phyloP scores from a whole-genome alignment of 2,797 vertebrate genomes.

The Pseudotriccus pelzelni region DNA sequence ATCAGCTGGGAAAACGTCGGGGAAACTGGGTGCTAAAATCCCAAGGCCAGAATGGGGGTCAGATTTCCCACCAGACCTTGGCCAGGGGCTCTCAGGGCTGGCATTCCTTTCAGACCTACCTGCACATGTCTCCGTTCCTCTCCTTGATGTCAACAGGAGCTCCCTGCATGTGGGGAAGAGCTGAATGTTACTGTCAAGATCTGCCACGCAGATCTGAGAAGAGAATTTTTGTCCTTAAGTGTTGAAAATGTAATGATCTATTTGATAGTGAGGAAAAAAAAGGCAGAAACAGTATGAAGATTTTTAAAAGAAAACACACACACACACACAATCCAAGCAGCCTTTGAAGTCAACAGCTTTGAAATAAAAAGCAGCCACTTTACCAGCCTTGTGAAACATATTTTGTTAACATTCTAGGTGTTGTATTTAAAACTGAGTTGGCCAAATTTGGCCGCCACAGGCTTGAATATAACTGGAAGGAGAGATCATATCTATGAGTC shows the following conservation, averaged over 20 bases:
- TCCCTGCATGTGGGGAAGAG: constrained; percentile 64
- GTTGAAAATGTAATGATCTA: constrained; percentile 74
- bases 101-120: not conserved
- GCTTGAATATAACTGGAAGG: not conserved
- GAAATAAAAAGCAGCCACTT: constrained; percentile 70
- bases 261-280: constrained; percentile 70
- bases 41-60: fast-evolving
- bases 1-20: not conserved
- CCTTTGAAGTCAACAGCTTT: constrained; percentile 65
- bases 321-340: constrained; percentile 41
- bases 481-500: not conserved
- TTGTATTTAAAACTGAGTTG: constrained; percentile 35
- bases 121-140: not conserved
- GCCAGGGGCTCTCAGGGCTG: not conserved
- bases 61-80: not conserved
- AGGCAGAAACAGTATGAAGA: constrained; percentile 70
- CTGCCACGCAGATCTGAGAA: constrained; percentile 59
- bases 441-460: not conserved
- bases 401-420: constrained; percentile 62
- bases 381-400: constrained; percentile 39
- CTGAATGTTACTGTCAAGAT: constrained; percentile 66
- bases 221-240: constrained; percentile 69
- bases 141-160: constrained; percentile 63
- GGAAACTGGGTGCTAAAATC: not conserved
- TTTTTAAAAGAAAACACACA: constrained; percentile 66